Percentiles rank a stretch among this genome's conserved stretches.
Conservation (phyloP, 1,140 invertebrate genomes). For the Mizuhopecten yessoensis region DNA sequence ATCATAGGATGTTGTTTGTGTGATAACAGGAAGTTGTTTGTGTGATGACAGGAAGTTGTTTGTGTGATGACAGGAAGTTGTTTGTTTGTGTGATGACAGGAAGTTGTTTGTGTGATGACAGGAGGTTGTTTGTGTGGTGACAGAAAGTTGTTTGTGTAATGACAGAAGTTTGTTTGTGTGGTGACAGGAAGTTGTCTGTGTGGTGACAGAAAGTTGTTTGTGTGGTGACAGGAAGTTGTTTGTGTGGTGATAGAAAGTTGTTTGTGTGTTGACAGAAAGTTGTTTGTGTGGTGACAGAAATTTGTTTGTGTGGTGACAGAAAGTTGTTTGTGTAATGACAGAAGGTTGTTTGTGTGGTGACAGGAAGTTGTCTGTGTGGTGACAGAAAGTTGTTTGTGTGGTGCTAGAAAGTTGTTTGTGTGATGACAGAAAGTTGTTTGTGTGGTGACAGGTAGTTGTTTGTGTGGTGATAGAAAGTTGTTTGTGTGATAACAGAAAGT, state of each 20-base stretch:
- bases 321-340: not conserved
- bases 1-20: not conserved
- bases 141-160: not conserved
- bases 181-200: not conserved
- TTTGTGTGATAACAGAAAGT: not conserved
- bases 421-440: not conserved
- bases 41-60: not conserved
- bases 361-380: not conserved
- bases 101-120: not conserved
- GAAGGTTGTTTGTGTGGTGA: not conserved
- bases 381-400: not conserved
- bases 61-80: not conserved
- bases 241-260: not conserved
- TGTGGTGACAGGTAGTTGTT: not conserved
- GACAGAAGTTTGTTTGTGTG: not conserved
- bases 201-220: not conserved
- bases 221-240: not conserved
- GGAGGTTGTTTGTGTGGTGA: not conserved
- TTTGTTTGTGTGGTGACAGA: not conserved
- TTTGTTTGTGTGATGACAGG: not conserved
- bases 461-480: not conserved
- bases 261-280: not conserved
- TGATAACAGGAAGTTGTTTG: not conserved
- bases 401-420: not conserved
- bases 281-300: not conserved